These are phyloP conservation scores for Oreochromis niloticus DNA, from an alignment of 2,113 vertebrate genomes.

Conservation along the genomic window DNA sequence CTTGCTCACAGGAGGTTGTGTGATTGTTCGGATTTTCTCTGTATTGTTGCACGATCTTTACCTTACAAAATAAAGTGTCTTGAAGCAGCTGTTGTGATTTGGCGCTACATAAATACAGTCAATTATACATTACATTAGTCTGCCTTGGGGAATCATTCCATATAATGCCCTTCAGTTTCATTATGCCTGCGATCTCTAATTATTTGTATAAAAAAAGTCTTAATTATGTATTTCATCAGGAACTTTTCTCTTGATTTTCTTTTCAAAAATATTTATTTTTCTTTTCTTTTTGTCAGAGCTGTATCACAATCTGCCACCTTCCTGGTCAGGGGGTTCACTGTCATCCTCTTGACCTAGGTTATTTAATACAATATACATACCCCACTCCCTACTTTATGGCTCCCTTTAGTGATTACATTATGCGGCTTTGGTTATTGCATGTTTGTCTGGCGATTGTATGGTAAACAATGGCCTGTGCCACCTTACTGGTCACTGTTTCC, in stretches of 20 bases:
- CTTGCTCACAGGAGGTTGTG: background rate
- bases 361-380: background rate
- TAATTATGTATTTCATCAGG: background rate
- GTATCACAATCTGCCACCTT: constrained; percentile 5
- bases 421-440: background rate
- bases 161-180: background rate
- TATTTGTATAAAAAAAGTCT: background rate
- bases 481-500: background rate
- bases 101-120: background rate
- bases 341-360: constrained; percentile 10
- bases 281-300: background rate
- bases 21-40: background rate
- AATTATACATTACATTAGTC: background rate
- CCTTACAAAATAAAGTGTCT: background rate
- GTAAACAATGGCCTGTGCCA: background rate
- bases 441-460: background rate
- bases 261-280: background rate
- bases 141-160: background rate
- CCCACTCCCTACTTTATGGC: background rate
- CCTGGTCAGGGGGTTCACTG: constrained; percentile 2
- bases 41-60: background rate
- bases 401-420: background rate
- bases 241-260: background rate
- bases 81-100: background rate
- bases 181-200: background rate